Evolutionary conservation across 1,140 invertebrate genomes (phyloP).

Genomic region (Drosophila malerkotliana): DNA sequence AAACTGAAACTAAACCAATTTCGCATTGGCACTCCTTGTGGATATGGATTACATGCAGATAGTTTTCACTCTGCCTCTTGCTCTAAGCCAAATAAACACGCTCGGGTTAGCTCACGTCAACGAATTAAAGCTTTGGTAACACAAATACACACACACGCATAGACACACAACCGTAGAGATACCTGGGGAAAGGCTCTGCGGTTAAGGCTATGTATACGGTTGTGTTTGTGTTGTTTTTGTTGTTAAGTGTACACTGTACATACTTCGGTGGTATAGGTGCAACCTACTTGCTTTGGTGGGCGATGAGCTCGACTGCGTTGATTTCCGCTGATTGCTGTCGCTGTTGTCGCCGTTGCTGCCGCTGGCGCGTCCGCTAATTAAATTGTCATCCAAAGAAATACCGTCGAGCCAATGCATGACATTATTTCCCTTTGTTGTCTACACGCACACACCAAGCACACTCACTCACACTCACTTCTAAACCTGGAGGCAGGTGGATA

Average conservation of each 20-base stretch:
- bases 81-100: slow-evolving; percentile 68
- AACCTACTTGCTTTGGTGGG: slow-evolving; percentile 82
- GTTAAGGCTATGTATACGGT: slow-evolving; percentile 6
- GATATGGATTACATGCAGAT: slow-evolving; percentile 26
- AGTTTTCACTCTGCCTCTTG: slow-evolving; percentile 36
- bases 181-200: slow-evolving; percentile 8
- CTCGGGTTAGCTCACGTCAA: slow-evolving; percentile 59
- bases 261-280: slow-evolving; percentile 36
- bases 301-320: slow-evolving; percentile 74
- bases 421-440: slow-evolving; percentile 71
- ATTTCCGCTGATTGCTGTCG: slow-evolving; percentile 76
- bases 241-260: slow-evolving; percentile 5
- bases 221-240: neutral
- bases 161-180: neutral
- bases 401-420: slow-evolving; percentile 84
- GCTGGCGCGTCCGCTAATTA: slow-evolving; percentile 82
- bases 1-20: neutral
- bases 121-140: slow-evolving; percentile 37
- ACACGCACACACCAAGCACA: slow-evolving; percentile 30
- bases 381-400: slow-evolving; percentile 83
- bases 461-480: slow-evolving; percentile 19
- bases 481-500: slow-evolving; percentile 28
- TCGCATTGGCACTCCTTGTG: slow-evolving; percentile 22
- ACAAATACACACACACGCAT: neutral
- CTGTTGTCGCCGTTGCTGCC: slow-evolving; percentile 77